Base-by-base conservation (phyloP, 2,113 vertebrate species). In the Macrotis lagotis region DNA sequence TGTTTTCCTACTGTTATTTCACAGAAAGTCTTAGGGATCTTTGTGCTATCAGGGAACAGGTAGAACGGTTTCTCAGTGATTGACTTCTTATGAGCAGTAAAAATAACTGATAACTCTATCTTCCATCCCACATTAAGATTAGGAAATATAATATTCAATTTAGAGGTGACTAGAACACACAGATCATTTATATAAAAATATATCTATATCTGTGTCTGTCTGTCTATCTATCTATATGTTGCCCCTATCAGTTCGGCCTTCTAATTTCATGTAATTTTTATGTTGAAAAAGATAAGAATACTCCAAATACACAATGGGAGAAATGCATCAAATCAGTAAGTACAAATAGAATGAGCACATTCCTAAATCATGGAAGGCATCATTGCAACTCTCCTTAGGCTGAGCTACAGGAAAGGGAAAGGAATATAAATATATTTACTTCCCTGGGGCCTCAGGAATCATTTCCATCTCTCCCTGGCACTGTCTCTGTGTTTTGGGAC, bases 381-480 rank as follows among this genome's bases (percentile, higher is more conserved):
- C 25, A 50, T 31, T 48, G 89, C 47, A 48, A 3, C 48, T 48
- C 89, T 90, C 89, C 48, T 49, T 50, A 44, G 89, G 47, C 89
- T 50, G 89, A 90, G 25, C 48, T 83, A 44, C 66, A 83, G 66
- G 66, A 83, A 83, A 2, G 44, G 66, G 66, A 83, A 83, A 83
- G 66, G 66, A 83, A 83, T 83, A 83, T 83, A 90, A 48, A 49
- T 50, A 12, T 50, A 90, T 50, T 26, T 90, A 10, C 25, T 90
- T 50, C 89, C 89, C 48, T 28, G 89, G 89, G 66, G 89, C 89
- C 89, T 90, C 89, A 90, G 48, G 47, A 90, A 90, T 48, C 89
- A 90, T 90, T 90, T 90, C 89, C 89, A 48, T 50, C 48, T 48
- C 89, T 90, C 89, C 89, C 89, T 90, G 47, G 47, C 89, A 48